phyloP scores from a whole-genome alignment of 1,140 invertebrate genomes.

The Palaemon carinicauda region DNA sequence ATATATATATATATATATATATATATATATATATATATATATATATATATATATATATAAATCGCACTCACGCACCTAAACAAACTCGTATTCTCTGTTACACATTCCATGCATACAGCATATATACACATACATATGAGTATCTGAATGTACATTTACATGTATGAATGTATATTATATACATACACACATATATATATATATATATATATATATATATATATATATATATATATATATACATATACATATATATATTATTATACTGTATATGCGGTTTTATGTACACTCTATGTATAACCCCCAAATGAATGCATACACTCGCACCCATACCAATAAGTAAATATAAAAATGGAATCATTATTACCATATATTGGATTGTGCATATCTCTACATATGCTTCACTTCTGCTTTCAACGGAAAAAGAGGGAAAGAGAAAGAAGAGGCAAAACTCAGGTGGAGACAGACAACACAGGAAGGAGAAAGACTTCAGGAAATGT shows the following conservation, averaged over 20 bases:
- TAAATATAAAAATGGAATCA: not conserved
- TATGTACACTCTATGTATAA: not conserved
- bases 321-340: not conserved
- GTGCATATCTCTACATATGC: not conserved
- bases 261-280: too few species aligned
- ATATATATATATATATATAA: not conserved
- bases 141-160: not conserved
- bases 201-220: not conserved
- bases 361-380: not conserved
- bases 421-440: not conserved
- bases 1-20: not conserved
- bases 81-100: too few species aligned
- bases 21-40: not conserved
- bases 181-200: not conserved
- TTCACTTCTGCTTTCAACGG: not conserved
- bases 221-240: not conserved
- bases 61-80: not conserved
- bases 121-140: not conserved
- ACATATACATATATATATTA: not conserved
- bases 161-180: not conserved
- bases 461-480: constrained; percentile 23
- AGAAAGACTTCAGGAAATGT: constrained; percentile 35
- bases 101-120: not conserved
- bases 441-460: not conserved
- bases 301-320: not conserved